Conservation (phyloP, 2,113 vertebrate genomes). For the Lamprologus speciosus region DNA sequence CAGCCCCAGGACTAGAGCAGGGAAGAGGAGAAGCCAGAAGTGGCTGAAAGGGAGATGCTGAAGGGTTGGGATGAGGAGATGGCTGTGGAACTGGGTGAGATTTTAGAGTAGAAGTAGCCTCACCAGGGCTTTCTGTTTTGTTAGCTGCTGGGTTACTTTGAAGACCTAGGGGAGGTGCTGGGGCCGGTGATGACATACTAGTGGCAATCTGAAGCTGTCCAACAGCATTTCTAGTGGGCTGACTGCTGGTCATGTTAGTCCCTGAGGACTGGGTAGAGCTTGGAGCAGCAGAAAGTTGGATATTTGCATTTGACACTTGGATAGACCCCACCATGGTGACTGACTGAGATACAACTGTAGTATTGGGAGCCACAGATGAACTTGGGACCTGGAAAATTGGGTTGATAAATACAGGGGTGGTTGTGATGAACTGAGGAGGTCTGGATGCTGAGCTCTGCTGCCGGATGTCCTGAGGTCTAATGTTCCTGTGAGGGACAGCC, state of each 20-base stretch:
- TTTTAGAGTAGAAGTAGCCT: slow-evolving; percentile 52
- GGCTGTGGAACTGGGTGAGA: slow-evolving; percentile 62
- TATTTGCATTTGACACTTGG: slow-evolving; percentile 83
- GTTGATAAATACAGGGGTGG: slow-evolving; percentile 87
- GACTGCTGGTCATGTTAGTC: slow-evolving; percentile 64
- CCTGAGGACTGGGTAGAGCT: slow-evolving; percentile 35
- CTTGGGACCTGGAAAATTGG: slow-evolving; percentile 85
- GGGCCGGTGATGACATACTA: slow-evolving; percentile 55
- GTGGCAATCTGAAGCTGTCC: slow-evolving; percentile 72
- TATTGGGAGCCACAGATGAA: slow-evolving; percentile 54
- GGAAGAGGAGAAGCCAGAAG: slow-evolving; percentile 74
- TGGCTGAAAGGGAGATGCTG: slow-evolving; percentile 67
- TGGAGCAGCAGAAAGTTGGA: slow-evolving; percentile 79
- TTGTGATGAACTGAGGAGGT: slow-evolving; percentile 84
- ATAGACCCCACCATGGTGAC: slow-evolving; percentile 85
- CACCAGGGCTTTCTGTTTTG: slow-evolving; percentile 73
- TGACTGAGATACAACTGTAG: slow-evolving; percentile 84
- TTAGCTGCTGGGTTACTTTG: slow-evolving; percentile 28
- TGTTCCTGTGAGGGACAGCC: slow-evolving; percentile 83
- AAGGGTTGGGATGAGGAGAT: slow-evolving; percentile 43
- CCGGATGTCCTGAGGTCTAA: slow-evolving; percentile 77
- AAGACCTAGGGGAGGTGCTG: slow-evolving; percentile 45
- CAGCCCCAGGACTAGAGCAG: slow-evolving; percentile 78
- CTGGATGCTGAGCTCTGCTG: slow-evolving; percentile 69
- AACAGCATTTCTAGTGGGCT: slow-evolving; percentile 71